Percentiles rank a stretch among this genome's conserved stretches.
phyloP scores from a whole-genome alignment of 1,140 invertebrate species.

The Camponotus vicinus region DNA sequence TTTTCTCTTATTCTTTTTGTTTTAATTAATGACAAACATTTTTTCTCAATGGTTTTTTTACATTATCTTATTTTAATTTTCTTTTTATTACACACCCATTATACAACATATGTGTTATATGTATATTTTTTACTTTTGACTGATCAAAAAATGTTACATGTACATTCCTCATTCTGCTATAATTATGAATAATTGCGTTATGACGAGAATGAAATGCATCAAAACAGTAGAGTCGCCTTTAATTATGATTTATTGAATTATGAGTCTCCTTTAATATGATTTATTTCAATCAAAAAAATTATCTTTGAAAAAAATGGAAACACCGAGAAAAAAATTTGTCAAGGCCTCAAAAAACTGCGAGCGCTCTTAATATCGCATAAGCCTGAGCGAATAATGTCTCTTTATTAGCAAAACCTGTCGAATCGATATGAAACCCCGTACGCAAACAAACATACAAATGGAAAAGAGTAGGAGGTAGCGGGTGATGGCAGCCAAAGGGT shows the following conservation, averaged over 20 bases:
- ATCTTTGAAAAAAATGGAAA: background rate
- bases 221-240: background rate
- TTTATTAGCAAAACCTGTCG: conserved; percentile 51
- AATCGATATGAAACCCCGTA: conserved; percentile 62
- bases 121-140: background rate
- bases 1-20: too few species aligned
- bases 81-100: too few species aligned
- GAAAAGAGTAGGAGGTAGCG: conserved; percentile 4
- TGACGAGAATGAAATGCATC: background rate
- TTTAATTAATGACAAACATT: background rate
- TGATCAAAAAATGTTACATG: too few species aligned
- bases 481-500: conserved; percentile 57
- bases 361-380: conserved; percentile 13
- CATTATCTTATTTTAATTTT: too few species aligned
- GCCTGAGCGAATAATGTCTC: background rate
- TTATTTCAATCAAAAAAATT: background rate
- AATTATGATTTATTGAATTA: too few species aligned
- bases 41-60: too few species aligned
- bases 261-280: background rate
- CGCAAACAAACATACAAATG: conserved; percentile 28
- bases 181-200: background rate
- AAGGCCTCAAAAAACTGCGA: background rate
- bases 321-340: background rate
- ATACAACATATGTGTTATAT: too few species aligned
- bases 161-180: background rate